Base-by-base conservation (phyloP, 2,888 invertebrate species). In the Meganola albula region DNA sequence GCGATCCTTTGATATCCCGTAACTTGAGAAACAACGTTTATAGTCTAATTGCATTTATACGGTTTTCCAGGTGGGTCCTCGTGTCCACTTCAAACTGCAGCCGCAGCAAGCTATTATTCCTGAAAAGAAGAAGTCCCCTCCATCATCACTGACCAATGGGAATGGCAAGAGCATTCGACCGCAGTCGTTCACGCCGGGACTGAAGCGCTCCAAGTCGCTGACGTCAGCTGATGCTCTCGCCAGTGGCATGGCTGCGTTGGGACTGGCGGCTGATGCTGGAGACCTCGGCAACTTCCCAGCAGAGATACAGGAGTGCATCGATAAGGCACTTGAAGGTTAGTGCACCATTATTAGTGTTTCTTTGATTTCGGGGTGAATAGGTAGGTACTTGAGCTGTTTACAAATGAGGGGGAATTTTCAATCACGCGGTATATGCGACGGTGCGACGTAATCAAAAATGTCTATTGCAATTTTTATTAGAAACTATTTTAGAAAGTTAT, bases 151-250 rank as follows among this genome's bases (percentile, higher is more conserved):
- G 8, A 69, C 76, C 31, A 85, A 85, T 38, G 84, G 84, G 27
- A 82, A 77, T 34, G 79, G 82, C 42, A 79, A 77, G 63, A 78
- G 74, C 50, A 60, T 80, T 38, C 74, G 83, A 21, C 79, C 83
- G 14, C 82, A 77, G 58, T 67, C 74, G 12, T 79, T 78, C 58
- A 62, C 80, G 26, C 72, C 84, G 7, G 77, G 88, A n/a, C 70
- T 94, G 40, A 94, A 95, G 76, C 88, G 95, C 27, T 94, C 94
- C 39, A 95, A 94, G 74, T 94, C 94, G 35, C 74, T 95, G 53
- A 93, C 93, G 6, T 91, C 93, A 0, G 90, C 93, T 0, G 94
- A 94, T 61, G 90, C 91, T 7, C 74, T 90, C 44, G 90, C 90
- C 27, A 87, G 91, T 25, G 90, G 91, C 10, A 88, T 90, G 72